These are phyloP conservation scores for Rhinolophus sinicus DNA, from an alignment of 2,113 vertebrate species.

Conservation along the genomic window DNA sequence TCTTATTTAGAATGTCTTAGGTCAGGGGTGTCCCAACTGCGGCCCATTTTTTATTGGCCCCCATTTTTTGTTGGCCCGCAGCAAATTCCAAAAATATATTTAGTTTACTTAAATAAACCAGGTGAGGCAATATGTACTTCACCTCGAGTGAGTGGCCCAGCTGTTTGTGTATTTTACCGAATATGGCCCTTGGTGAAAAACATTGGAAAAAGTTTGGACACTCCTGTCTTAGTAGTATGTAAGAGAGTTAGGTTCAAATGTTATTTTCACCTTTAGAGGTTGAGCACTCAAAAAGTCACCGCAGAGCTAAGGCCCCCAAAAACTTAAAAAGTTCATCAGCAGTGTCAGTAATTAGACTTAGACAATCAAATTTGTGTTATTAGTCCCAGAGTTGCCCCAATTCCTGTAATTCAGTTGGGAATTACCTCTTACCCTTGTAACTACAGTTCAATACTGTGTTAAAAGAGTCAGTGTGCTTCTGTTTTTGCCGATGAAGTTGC, in stretches of 20 bases:
- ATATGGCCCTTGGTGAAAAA: too few relatives aligned
- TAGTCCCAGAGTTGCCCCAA: conserved; percentile 55
- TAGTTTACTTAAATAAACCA: too few relatives aligned
- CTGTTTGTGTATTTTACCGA: too few relatives aligned
- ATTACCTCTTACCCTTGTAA: conserved; percentile 35
- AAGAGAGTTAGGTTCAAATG: background rate
- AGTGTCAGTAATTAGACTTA: conserved; percentile 63
- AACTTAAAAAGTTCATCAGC: conserved; percentile 56
- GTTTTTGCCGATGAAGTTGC: background rate
- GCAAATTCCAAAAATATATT: too few relatives aligned
- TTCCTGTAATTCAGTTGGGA: conserved; percentile 34
- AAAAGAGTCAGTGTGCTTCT: conserved; percentile 6
- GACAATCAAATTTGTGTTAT: conserved; percentile 61
- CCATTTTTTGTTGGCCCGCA: too few relatives aligned
- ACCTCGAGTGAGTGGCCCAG: too few relatives aligned
- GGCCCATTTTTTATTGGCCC: too few relatives aligned
- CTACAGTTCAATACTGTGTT: background rate
- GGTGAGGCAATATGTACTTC: too few relatives aligned
- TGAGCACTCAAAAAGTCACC: background rate
- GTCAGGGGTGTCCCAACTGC: background rate
- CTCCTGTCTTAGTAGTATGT: background rate
- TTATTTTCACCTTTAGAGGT: conserved; percentile 31
- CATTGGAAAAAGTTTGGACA: too few relatives aligned
- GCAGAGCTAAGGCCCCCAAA: background rate
- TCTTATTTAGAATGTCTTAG: conserved; percentile 33